Conservation (phyloP, 1,140 invertebrate species). For the Linepithema humile region DNA sequence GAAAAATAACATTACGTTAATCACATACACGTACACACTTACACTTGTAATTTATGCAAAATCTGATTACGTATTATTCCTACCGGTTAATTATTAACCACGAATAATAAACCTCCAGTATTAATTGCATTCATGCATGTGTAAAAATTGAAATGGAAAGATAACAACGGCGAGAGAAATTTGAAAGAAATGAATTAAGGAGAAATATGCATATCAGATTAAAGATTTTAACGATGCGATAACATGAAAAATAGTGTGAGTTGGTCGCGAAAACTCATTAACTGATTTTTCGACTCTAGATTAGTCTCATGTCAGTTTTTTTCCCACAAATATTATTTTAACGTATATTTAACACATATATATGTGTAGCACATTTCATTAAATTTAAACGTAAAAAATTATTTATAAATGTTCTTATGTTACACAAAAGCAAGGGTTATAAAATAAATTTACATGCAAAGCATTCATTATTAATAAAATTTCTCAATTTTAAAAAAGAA, state of each 20-base stretch:
- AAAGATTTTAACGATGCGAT: conserved; percentile 5
- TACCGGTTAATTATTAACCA: not conserved
- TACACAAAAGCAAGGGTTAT: no score
- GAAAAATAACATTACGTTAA: conserved; percentile 18
- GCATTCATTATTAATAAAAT: no score
- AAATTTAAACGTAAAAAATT: no score
- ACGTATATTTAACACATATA: no score
- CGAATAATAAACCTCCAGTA: not conserved
- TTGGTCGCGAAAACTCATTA: conserved; percentile 5
- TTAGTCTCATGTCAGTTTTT: no score
- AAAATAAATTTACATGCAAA: no score
- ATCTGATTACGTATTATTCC: not conserved
- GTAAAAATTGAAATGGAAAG: not conserved
- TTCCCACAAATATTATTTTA: no score
- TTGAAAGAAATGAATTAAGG: not conserved
- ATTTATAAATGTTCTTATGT: no score
- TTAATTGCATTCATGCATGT: not conserved
- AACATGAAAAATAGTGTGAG: conserved; percentile 6
- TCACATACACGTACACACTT: not conserved
- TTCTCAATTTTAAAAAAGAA: no score
- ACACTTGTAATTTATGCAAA: not conserved
- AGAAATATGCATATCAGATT: not conserved
- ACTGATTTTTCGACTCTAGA: no score
- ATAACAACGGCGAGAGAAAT: not conserved
- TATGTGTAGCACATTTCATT: no score